Percentiles rank a stretch among this genome's conserved stretches.
These are phyloP conservation scores for Perca schrenkii DNA, from an alignment of 2,113 vertebrate genomes.

Conservation along the genomic window DNA sequence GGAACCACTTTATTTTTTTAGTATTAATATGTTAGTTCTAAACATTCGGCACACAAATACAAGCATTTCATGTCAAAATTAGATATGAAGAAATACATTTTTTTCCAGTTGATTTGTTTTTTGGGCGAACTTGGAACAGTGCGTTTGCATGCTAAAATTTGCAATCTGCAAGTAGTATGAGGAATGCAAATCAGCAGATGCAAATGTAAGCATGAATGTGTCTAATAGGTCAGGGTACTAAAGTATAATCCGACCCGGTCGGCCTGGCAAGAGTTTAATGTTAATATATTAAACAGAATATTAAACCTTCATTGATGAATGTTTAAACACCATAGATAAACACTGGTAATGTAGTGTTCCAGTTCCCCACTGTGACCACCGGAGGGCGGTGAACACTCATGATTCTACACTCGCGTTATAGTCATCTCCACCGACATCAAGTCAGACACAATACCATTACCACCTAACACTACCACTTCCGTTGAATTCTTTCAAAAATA, in stretches of 20 bases:
- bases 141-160: neutral
- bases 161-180: neutral
- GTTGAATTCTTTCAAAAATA: neutral
- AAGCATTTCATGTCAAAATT: neutral
- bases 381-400: neutral
- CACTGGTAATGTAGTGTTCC: neutral
- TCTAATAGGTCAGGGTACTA: too few relatives aligned
- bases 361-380: neutral
- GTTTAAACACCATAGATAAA: neutral
- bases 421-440: too few relatives aligned
- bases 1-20: neutral
- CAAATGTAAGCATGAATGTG: neutral
- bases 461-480: neutral
- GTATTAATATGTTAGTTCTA: neutral
- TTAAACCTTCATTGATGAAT: neutral
- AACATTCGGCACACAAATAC: neutral
- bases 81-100: neutral
- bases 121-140: neutral
- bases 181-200: neutral
- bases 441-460: too few relatives aligned
- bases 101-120: neutral
- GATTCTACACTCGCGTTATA: neutral
- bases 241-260: too few relatives aligned
- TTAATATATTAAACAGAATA: neutral
- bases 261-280: neutral